Percentiles rank a stretch among this genome's conserved stretches.
Conservation (phyloP, 2,113 vertebrate species). For the Rhipidura dahli region DNA sequence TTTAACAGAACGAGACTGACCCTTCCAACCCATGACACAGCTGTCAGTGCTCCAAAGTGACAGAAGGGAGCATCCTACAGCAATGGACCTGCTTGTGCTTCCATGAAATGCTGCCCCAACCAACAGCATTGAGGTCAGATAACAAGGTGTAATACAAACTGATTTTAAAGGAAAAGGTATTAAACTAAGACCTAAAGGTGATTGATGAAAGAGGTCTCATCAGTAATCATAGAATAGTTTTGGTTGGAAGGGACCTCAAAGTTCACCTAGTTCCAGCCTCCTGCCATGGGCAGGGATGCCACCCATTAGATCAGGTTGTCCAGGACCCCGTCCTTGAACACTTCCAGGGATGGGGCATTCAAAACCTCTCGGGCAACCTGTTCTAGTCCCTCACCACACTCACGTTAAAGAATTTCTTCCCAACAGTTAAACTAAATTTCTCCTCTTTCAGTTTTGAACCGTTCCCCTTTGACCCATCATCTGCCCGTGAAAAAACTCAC, state of each 20-base stretch:
- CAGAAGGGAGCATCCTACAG: not conserved
- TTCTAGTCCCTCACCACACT: not conserved
- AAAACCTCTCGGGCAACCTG: not conserved
- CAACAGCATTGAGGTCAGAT: rapidly evolving
- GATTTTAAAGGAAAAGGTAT: not conserved
- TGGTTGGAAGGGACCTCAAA: not conserved
- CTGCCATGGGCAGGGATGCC: not conserved
- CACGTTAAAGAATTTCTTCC: not conserved
- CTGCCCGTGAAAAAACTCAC: not conserved
- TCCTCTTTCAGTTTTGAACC: not conserved
- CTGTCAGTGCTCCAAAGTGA: rapidly evolving
- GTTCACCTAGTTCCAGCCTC: not conserved
- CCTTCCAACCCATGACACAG: not conserved
- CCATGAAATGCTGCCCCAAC: not conserved
- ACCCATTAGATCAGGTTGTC: not conserved
- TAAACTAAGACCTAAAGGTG: not conserved
- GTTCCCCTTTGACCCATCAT: not conserved
- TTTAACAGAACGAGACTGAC: not conserved
- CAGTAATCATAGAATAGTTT: not conserved
- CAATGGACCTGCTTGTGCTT: not conserved
- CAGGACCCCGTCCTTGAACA: not conserved
- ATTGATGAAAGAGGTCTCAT: not conserved
- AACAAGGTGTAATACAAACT: not conserved
- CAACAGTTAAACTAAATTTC: not conserved
- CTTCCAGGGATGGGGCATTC: not conserved